Conservation (phyloP, 1,140 invertebrate species). For the Achroia grisella region DNA sequence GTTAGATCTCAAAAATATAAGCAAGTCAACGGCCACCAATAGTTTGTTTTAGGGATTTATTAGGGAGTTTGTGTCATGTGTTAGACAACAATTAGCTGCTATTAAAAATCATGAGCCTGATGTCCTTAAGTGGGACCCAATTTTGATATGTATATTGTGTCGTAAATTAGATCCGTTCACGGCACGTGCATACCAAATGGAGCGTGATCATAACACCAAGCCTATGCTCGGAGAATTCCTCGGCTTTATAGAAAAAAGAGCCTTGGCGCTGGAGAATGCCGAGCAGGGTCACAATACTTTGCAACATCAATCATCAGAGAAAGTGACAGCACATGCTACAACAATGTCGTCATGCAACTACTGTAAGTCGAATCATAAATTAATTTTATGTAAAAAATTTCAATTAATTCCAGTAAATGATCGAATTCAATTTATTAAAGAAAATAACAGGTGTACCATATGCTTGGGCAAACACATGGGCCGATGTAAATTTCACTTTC, state of each 20-base stretch:
- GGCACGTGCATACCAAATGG: conserved; percentile 5
- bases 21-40: conserved; percentile 6
- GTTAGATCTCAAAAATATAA: too few species aligned
- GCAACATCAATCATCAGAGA: neutral
- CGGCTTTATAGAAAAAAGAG: conserved; percentile 6
- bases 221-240: conserved; percentile 6
- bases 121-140: conserved; percentile 3
- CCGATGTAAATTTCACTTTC: conserved; percentile 16
- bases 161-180: conserved; percentile 9
- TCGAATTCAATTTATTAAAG: too few species aligned
- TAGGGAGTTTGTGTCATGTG: conserved; percentile 6
- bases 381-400: conserved; percentile 9
- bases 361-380: conserved; percentile 12
- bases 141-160: conserved; percentile 7
- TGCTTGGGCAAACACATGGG: too few species aligned
- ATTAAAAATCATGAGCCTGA: conserved; percentile 5
- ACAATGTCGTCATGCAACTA: neutral
- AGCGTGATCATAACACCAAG: neutral
- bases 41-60: too few species aligned
- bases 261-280: conserved; percentile 8
- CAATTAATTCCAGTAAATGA: conserved; percentile 4
- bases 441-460: too few species aligned
- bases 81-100: conserved; percentile 5
- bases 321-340: neutral
- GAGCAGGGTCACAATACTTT: neutral